phyloP scores from a whole-genome alignment of 2,888 invertebrate species.

The Sepioteuthis lessoniana region DNA sequence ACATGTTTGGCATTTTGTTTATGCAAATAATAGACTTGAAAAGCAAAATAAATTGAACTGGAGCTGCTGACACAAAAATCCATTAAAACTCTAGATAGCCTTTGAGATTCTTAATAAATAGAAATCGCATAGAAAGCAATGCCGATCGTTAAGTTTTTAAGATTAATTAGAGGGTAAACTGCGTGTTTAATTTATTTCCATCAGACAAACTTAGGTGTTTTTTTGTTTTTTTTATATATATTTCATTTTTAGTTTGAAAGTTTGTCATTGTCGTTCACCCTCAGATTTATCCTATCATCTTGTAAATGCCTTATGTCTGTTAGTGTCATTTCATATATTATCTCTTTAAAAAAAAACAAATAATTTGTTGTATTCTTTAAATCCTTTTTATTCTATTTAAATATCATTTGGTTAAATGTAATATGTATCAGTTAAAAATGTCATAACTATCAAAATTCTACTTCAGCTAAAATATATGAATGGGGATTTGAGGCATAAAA shows the following conservation, averaged over 20 bases:
- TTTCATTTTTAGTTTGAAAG: background rate
- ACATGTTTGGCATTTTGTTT: background rate
- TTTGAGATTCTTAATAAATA: too few relatives aligned
- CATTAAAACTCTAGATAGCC: too few relatives aligned
- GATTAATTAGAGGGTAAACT: too few relatives aligned
- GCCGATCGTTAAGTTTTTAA: background rate
- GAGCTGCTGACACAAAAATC: background rate
- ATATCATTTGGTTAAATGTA: background rate
- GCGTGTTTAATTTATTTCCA: too few relatives aligned
- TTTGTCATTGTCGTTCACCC: background rate
- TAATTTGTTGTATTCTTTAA: background rate
- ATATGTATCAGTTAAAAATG: background rate
- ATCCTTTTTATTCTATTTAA: background rate
- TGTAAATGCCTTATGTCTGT: background rate
- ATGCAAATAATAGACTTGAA: background rate
- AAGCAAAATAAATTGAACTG: background rate
- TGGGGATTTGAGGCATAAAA: background rate
- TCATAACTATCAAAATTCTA: background rate
- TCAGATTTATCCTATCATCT: background rate
- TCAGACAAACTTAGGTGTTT: too few relatives aligned
- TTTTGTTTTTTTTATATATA: background rate
- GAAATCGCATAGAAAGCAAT: background rate
- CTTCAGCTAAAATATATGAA: background rate
- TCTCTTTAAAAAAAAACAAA: background rate
- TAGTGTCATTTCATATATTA: background rate